Evolutionary conservation across 2,113 vertebrate genomes (phyloP), one percentile per base, ranked within the genome.

Genomic region (Merops nubicus): DNA sequence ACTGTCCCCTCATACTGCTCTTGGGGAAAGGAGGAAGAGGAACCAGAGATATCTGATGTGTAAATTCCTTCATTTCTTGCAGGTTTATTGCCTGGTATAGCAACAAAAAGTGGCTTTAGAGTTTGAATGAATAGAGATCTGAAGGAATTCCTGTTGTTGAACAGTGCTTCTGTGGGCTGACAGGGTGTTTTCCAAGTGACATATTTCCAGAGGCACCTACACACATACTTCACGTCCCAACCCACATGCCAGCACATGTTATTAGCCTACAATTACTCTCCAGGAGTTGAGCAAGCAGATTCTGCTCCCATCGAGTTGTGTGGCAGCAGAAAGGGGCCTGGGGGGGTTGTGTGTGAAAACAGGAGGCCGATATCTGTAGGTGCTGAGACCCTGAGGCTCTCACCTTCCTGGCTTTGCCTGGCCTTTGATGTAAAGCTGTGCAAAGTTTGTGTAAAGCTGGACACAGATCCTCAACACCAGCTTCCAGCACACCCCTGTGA

Each of bases 141-240:
- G 93, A 56, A 91, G 87, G 93, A 89, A 95, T 83, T 89, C 57
- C 89, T 91, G 77, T 73, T 80, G 91, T 62, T 81, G 85, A 91
- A 18, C 77, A 26, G 89, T 3, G 62, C 62, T 95, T 57, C 91
- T 89, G 84, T 82, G 94, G 89, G 84, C 87, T 60, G 4, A 31
- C 68, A 91, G 93, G 91, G 87, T 88, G 85, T 94, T 95, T 95
- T 89, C 91, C 43, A 51, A 85, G 95, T 36, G 94, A 87, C 95
- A 76, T 13, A 22, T 79, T 93, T 95, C 93, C 94, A 94, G 91
- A 96, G 91, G 94, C 93, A 95, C 87, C 94, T 94, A 34, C 89
- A 85, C 77, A 28, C 91, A 73, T 91, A 91, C 56, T 72, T 82
- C 34, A 31, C 31, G 33, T 91, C 91, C 89, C 95, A 89, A 5